These are phyloP conservation scores for Bombus soroeensis DNA, from an alignment of 1,140 invertebrate genomes.

Conservation along the genomic window DNA sequence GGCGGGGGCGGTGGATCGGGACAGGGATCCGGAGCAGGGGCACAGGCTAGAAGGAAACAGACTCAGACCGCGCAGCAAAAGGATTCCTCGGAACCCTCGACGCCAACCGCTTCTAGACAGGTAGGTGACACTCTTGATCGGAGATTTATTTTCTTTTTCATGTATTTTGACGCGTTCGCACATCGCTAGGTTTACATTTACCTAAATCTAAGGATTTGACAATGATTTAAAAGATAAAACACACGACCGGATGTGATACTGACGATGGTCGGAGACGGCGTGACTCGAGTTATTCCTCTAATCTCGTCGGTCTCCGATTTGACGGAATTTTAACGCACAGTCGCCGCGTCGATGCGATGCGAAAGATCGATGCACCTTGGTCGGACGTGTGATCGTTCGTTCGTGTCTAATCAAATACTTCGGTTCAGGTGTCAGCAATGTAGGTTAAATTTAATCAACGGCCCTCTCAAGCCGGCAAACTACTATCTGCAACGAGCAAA, in stretches of 20 bases:
- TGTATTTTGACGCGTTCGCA: no score
- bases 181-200: no score
- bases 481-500: background rate
- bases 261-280: no score
- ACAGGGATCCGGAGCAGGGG: constrained; percentile 78
- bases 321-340: constrained; percentile 27
- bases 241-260: no score
- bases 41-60: constrained; percentile 80
- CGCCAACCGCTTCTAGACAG: constrained; percentile 76
- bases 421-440: constrained; percentile 23
- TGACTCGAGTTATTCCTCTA: background rate
- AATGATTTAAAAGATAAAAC: background rate
- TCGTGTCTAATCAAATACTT: constrained; percentile 28
- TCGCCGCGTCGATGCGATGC: background rate
- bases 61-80: constrained; percentile 70
- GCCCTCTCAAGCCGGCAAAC: background rate
- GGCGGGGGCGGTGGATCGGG: constrained; percentile 75
- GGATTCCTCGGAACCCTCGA: constrained; percentile 70
- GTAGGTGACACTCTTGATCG: constrained; percentile 32
- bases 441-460: constrained; percentile 39
- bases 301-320: background rate
- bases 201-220: no score
- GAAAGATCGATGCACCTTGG: background rate
- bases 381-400: constrained; percentile 1
- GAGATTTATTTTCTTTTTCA: background rate